A percentile compares a stretch with the other conserved stretches of the same genome.
Evolutionary conservation across 2,113 vertebrate genomes (phyloP).

Genomic region (Microcebus tavaratra): DNA sequence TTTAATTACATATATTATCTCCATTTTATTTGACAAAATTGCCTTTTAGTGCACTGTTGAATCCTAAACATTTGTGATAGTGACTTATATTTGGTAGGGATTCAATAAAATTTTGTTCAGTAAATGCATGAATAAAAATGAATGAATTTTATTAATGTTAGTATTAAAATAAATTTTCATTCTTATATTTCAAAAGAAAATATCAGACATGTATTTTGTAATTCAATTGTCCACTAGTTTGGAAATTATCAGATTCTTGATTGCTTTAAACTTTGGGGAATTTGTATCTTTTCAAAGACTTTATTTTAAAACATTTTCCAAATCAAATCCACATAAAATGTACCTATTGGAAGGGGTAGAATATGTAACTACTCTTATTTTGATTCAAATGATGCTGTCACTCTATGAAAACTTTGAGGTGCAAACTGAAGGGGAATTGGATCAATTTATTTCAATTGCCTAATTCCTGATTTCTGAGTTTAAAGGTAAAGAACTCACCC

Average conservation of each 20-base stretch:
- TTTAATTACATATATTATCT: neutral
- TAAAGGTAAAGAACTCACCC: neutral
- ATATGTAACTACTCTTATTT: neutral
- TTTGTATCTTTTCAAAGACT: neutral
- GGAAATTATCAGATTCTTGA: neutral
- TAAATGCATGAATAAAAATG: neutral
- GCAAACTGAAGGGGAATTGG: neutral
- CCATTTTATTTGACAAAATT: neutral
- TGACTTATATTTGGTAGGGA: neutral
- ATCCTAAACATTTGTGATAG: neutral
- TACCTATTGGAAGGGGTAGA: neutral
- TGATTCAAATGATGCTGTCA: neutral
- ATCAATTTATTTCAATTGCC: neutral
- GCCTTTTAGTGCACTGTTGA: neutral
- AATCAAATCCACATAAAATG: neutral
- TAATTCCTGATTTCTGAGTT: neutral
- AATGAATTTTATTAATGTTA: neutral
- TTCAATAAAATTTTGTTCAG: neutral
- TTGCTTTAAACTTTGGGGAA: neutral
- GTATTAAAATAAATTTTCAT: neutral
- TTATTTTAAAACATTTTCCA: neutral
- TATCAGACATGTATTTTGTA: neutral
- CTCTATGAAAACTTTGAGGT: neutral
- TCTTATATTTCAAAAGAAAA: neutral
- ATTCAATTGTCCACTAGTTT: neutral